phyloP scores from a whole-genome alignment of 2,888 invertebrate species.

The Noctua pronuba region DNA sequence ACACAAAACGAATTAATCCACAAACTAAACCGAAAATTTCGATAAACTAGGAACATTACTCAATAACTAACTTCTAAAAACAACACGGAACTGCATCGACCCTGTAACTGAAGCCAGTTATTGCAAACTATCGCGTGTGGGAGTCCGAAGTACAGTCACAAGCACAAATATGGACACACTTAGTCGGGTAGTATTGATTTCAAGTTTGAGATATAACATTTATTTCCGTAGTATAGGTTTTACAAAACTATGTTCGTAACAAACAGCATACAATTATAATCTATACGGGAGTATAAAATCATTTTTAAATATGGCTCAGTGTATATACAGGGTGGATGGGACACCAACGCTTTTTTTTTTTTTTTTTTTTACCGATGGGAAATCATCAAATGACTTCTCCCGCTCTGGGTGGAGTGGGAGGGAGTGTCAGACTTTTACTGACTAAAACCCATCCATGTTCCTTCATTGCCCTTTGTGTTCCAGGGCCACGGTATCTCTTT shows the following conservation, averaged over 20 bases:
- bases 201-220: neutral
- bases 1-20: neutral
- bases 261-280: too few species aligned
- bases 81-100: slow-evolving; percentile 1
- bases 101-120: slow-evolving; percentile 19
- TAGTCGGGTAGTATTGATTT: neutral
- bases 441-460: too few species aligned
- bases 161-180: neutral
- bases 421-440: too few species aligned
- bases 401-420: too few species aligned
- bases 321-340: neutral
- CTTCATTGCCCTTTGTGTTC: too few species aligned
- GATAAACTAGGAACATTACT: slow-evolving; percentile 11
- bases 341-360: too few species aligned
- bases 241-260: too few species aligned
- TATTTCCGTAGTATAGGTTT: too few species aligned
- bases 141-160: slow-evolving; percentile 5
- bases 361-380: too few species aligned
- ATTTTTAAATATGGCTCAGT: neutral
- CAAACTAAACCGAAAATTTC: slow-evolving; percentile 1
- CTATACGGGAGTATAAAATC: neutral
- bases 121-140: slow-evolving; percentile 6
- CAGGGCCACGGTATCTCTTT: too few species aligned
- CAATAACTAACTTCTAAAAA: slow-evolving; percentile 18
- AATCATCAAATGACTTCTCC: too few species aligned